A percentile compares a stretch with the other conserved stretches of the same genome.
phyloP scores from a whole-genome alignment of 1,140 invertebrate genomes.

The Procambarus virginalis region DNA sequence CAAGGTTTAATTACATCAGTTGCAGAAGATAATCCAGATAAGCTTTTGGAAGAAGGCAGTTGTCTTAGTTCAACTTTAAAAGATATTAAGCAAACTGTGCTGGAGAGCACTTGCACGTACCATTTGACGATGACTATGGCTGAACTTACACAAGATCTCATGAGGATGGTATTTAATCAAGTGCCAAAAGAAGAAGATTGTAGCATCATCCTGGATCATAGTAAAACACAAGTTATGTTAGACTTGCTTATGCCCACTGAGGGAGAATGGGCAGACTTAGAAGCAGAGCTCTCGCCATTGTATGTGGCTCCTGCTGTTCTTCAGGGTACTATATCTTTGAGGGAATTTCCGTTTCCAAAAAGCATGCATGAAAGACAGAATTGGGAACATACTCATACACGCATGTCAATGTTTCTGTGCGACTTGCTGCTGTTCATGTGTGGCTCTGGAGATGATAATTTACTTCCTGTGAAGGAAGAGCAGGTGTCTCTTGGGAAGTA shows the following conservation, averaged over 20 bases:
- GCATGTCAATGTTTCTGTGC: constrained; percentile 34
- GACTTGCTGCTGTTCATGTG: constrained; percentile 34
- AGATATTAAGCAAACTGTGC: constrained; percentile 39
- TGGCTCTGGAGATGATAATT: background rate
- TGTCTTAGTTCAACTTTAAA: constrained; percentile 30
- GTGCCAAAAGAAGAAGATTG: constrained; percentile 12
- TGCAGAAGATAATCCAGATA: constrained; percentile 13
- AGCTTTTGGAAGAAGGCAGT: constrained; percentile 36
- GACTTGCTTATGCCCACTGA: constrained; percentile 36
- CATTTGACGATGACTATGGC: constrained; percentile 16
- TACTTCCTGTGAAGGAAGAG: background rate
- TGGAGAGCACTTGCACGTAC: constrained; percentile 16
- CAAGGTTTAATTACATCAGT: constrained; percentile 16
- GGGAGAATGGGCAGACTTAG: constrained; percentile 50
- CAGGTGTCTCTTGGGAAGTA: constrained; percentile 48
- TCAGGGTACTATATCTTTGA: constrained; percentile 24
- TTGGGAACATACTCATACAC: constrained; percentile 28
- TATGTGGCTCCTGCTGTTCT: constrained; percentile 48
- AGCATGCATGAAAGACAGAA: background rate
- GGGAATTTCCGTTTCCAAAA: constrained; percentile 49
- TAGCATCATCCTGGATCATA: constrained; percentile 46
- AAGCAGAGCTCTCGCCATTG: constrained; percentile 4
- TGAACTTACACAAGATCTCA: constrained; percentile 16
- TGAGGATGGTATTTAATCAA: constrained; percentile 18
- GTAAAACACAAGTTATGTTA: constrained; percentile 37